Conservation (phyloP, 2,888 invertebrate species). For the Sepioteuthis lessoniana region DNA sequence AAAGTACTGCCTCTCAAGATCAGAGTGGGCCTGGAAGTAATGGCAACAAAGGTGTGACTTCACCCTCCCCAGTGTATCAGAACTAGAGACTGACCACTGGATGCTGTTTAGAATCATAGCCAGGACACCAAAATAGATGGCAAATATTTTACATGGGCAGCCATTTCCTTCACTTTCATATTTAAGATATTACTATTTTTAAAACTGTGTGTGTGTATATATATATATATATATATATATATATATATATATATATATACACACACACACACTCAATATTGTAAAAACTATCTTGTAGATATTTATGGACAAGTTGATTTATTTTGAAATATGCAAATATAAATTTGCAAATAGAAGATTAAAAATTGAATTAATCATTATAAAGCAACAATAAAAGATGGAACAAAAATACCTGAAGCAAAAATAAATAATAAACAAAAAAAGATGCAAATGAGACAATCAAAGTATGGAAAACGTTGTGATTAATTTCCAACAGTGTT, state of each 20-base stretch:
- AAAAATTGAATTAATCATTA: background rate
- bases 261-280: background rate
- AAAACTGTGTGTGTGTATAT: background rate
- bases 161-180: too few species aligned
- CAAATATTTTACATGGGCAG: too few species aligned
- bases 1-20: too few species aligned
- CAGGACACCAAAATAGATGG: too few species aligned
- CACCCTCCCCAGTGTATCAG: too few species aligned
- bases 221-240: background rate
- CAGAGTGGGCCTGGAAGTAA: too few species aligned
- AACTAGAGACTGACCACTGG: too few species aligned
- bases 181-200: too few species aligned
- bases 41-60: too few species aligned
- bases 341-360: background rate
- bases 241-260: background rate
- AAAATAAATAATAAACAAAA: background rate
- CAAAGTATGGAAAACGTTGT: constrained; percentile 1
- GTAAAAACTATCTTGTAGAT: background rate
- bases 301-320: background rate
- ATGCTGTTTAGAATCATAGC: too few species aligned
- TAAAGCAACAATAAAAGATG: background rate
- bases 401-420: background rate
- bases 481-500: constrained; percentile 10
- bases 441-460: background rate
- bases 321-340: background rate